These are phyloP conservation scores for Bufo gargarizans DNA, from an alignment of 2,113 vertebrate genomes.

Conservation along the genomic window DNA sequence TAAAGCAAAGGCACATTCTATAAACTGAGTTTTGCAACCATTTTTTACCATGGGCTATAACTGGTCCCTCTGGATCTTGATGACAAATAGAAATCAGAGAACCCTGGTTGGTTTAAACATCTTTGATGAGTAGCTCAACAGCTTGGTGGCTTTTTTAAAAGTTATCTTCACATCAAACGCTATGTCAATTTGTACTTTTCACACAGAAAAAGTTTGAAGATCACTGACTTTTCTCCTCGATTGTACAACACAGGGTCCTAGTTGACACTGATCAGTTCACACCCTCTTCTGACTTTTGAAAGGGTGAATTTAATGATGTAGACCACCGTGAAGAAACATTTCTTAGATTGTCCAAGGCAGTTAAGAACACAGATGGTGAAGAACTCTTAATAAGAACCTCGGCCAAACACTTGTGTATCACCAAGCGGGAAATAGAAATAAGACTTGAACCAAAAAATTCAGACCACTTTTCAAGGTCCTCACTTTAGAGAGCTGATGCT, in stretches of 20 bases:
- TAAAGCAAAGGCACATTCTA: not conserved
- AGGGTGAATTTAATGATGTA: constrained; percentile 18
- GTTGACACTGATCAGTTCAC: constrained; percentile 32
- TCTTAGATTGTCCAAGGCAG: not conserved
- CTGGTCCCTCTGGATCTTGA: not conserved
- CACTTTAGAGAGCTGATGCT: no score
- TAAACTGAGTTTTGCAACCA: not conserved
- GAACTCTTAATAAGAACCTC: not conserved
- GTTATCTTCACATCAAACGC: constrained; percentile 22
- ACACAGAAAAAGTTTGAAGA: not conserved
- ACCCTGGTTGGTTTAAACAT: not conserved
- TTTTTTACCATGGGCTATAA: not conserved
- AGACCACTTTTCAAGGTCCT: no score
- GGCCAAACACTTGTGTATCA: no score
- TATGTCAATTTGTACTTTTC: not conserved
- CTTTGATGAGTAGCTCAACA: not conserved
- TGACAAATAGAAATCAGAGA: not conserved
- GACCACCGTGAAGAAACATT: constrained; percentile 35
- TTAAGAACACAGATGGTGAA: not conserved
- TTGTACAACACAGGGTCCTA: not conserved
- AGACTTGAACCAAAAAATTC: no score
- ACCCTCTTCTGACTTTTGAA: constrained; percentile 9
- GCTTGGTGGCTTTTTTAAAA: not conserved
- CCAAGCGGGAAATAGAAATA: no score
- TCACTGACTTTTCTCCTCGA: not conserved